Conservation (phyloP, 2,113 vertebrate species). For the Pionites leucogaster region DNA sequence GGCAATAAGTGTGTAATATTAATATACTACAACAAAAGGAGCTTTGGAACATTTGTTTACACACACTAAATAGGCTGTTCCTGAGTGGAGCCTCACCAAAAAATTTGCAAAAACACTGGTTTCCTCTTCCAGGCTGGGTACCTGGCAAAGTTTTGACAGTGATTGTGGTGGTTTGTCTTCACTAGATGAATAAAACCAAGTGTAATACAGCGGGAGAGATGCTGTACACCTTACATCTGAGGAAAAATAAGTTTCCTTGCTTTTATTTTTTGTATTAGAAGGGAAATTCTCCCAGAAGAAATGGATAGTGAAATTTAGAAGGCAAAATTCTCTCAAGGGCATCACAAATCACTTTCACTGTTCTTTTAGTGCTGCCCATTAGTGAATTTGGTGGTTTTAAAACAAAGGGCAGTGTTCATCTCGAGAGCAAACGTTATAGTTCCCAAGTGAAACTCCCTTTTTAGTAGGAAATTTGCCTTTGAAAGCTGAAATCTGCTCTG, state of each 20-base stretch:
- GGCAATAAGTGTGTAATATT: neutral
- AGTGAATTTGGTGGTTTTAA: neutral
- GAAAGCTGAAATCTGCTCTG: neutral
- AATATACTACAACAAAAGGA: neutral
- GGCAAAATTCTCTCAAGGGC: neutral
- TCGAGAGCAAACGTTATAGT: neutral
- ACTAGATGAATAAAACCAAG: neutral
- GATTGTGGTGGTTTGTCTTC: neutral
- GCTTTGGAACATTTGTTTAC: neutral
- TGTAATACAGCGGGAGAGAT: neutral
- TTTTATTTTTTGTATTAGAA: neutral
- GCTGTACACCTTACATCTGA: rapidly evolving
- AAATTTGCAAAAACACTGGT: neutral
- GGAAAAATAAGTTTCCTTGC: rapidly evolving
- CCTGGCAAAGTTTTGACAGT: neutral
- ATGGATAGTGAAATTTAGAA: neutral
- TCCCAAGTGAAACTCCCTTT: neutral
- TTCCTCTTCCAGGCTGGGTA: neutral
- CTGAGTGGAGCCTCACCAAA: neutral
- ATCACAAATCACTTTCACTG: neutral
- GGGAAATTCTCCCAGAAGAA: neutral
- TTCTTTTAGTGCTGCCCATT: neutral
- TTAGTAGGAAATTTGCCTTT: neutral
- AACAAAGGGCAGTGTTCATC: neutral
- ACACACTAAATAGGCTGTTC: rapidly evolving